phyloP scores from a whole-genome alignment of 2,797 vertebrate genomes.

The Coluber constrictor region DNA sequence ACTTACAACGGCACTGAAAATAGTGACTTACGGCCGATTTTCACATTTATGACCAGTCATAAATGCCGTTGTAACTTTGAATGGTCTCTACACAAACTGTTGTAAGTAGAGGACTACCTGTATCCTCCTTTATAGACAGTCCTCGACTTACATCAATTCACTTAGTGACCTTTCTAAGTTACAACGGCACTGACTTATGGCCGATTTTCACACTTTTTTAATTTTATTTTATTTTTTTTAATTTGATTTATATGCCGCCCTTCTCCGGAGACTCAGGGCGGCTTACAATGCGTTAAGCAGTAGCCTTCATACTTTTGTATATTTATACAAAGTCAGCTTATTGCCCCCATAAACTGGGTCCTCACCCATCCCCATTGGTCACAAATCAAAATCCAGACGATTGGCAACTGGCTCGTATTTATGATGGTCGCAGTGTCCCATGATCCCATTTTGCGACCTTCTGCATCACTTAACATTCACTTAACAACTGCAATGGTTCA shows the following conservation, averaged over 20 bases:
- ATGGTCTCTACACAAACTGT: too few species aligned
- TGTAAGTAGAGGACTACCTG: too few species aligned
- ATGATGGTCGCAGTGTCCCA: neutral
- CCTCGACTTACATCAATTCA: neutral
- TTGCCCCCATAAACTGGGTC: too few species aligned
- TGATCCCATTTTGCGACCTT: neutral
- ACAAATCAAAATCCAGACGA: neutral
- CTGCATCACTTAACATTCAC: neutral
- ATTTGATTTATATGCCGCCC: too few species aligned
- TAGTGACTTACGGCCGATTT: neutral
- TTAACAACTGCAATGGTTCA: neutral
- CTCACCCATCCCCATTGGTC: neutral
- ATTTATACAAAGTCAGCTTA: too few species aligned
- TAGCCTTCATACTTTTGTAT: too few species aligned
- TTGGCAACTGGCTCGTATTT: neutral
- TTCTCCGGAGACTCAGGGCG: too few species aligned
- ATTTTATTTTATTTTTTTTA: too few species aligned
- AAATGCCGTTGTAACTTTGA: too few species aligned
- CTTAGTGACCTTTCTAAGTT: neutral
- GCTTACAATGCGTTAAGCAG: too few species aligned
- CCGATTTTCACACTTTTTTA: neutral
- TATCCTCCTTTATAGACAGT: neutral
- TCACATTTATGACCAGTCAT: too few species aligned
- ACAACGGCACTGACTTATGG: neutral
- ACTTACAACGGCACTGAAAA: neutral